phyloP scores from a whole-genome alignment of 2,797 vertebrate genomes.

The Sphenopsis melanotis region DNA sequence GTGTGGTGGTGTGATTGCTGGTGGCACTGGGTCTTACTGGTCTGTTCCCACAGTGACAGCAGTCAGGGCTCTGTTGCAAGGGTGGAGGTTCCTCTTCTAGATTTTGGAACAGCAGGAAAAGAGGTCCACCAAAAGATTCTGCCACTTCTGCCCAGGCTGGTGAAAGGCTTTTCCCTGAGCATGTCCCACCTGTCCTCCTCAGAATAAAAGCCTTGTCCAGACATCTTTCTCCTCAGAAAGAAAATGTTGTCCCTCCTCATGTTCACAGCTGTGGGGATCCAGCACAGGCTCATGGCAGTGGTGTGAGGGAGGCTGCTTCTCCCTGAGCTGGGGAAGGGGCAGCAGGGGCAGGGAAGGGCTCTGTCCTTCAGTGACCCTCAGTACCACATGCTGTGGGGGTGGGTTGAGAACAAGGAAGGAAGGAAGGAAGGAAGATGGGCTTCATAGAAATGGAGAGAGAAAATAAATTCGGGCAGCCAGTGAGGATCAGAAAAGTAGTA shows the following conservation, averaged over 20 bases:
- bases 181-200: not conserved
- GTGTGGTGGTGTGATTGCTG: not conserved
- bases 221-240: not conserved
- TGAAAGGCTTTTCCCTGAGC: not conserved
- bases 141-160: not conserved
- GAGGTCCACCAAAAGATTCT: not conserved
- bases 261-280: not conserved
- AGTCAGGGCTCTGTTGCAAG: not conserved
- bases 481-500: not conserved
- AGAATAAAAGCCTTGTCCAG: not conserved
- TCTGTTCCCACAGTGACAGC: not conserved
- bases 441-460: not conserved
- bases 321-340: not conserved
- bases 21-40: not conserved
- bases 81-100: not conserved
- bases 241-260: accelerated
- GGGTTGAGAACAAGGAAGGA: not conserved
- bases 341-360: not conserved
- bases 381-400: not conserved
- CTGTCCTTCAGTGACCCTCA: not conserved
- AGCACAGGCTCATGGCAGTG: not conserved
- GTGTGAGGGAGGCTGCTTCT: not conserved
- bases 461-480: not conserved
- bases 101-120: not conserved
- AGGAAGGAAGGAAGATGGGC: not conserved